These are phyloP conservation scores for Chaetops frenatus DNA, from an alignment of 2,113 vertebrate species.

Conservation along the genomic window DNA sequence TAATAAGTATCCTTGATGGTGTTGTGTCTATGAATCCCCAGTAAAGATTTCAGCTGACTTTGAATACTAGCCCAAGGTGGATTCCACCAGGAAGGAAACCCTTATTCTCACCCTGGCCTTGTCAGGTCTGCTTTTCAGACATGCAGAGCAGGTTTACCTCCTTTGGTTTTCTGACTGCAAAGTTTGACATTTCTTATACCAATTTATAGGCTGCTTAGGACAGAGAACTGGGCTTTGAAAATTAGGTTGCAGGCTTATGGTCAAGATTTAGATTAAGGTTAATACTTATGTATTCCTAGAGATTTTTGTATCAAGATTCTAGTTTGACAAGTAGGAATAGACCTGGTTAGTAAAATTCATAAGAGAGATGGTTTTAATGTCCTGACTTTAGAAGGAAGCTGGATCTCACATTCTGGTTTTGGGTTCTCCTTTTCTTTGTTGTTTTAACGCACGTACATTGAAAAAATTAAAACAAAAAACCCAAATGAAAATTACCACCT, in stretches of 20 bases:
- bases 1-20: neutral
- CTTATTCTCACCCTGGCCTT: neutral
- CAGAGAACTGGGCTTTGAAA: neutral
- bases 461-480: no score
- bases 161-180: neutral
- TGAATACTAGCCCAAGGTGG: neutral
- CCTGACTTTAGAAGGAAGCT: neutral
- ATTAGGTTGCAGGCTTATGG: neutral
- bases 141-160: neutral
- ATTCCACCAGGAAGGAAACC: neutral
- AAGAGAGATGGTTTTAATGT: neutral
- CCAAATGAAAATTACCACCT: neutral
- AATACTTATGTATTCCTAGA: neutral
- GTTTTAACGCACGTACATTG: neutral
- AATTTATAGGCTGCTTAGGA: neutral
- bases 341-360: accelerated
- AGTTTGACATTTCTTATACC: neutral
- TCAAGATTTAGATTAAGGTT: neutral
- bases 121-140: neutral
- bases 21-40: neutral
- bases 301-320: neutral
- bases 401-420: neutral
- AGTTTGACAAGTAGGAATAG: neutral
- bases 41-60: neutral
- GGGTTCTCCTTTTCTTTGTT: neutral